Conservation (phyloP, 2,797 vertebrate genomes). For the Acanthurus tractus region DNA sequence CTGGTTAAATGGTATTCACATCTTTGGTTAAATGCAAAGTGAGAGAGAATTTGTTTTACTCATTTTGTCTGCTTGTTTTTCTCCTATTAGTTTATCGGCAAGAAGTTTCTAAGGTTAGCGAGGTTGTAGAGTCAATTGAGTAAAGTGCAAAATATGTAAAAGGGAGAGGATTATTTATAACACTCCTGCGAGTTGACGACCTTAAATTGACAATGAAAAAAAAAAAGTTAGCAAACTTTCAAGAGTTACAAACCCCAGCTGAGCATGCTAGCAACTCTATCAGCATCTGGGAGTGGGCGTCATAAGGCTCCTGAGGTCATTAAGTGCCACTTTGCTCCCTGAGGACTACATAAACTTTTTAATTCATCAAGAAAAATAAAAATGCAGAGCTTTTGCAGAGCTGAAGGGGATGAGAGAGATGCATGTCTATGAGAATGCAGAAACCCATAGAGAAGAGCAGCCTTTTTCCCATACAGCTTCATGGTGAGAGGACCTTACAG, state of each 20-base stretch:
- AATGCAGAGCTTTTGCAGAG: slow-evolving; percentile 1
- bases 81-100: slow-evolving; percentile 42
- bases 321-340: not conserved
- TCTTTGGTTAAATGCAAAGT: slow-evolving; percentile 55
- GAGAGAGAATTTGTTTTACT: slow-evolving; percentile 50
- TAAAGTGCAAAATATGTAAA: not conserved
- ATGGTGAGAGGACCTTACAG: slow-evolving; percentile 45
- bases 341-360: slow-evolving; percentile 41
- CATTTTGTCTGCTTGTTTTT: slow-evolving; percentile 49
- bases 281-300: not conserved
- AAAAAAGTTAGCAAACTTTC: not conserved
- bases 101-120: slow-evolving; percentile 21
- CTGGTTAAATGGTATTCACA: slow-evolving; percentile 59
- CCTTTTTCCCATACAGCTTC: slow-evolving; percentile 30
- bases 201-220: slow-evolving; percentile 1
- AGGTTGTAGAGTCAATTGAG: slow-evolving; percentile 16
- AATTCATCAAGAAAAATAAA: slow-evolving; percentile 39
- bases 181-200: not conserved
- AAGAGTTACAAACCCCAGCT: not conserved
- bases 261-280: not conserved
- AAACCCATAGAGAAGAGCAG: slow-evolving; percentile 43
- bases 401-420: slow-evolving; percentile 20
- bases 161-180: too few species aligned
- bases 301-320: slow-evolving; percentile 17
- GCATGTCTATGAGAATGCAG: slow-evolving; percentile 28